These are phyloP conservation scores for Cataglyphis livida DNA, from an alignment of 2,888 invertebrate species.

Conservation along the genomic window DNA sequence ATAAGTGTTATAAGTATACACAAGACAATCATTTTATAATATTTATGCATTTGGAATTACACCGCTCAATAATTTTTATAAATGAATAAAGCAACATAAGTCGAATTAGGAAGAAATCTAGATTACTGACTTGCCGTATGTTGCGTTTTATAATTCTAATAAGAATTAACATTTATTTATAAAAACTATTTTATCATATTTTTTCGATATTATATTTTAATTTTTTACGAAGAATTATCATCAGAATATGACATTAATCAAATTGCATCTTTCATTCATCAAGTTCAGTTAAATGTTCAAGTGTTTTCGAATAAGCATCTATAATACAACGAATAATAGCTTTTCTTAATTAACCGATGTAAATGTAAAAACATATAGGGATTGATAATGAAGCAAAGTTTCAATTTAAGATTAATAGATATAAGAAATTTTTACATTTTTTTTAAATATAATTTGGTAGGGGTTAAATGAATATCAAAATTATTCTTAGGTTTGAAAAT, in stretches of 20 bases:
- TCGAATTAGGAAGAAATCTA: slow-evolving; percentile 10
- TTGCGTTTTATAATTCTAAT: slow-evolving; percentile 18
- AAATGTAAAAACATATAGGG: background rate
- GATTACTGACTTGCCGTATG: slow-evolving; percentile 7
- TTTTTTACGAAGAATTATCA: background rate
- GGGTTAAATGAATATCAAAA: background rate
- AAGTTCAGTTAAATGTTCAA: background rate
- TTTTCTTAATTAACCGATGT: background rate
- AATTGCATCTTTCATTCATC: background rate
- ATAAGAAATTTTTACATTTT: background rate
- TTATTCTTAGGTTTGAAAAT: background rate
- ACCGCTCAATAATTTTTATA: slow-evolving; percentile 39
- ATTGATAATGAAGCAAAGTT: background rate
- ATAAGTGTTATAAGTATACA: slow-evolving; percentile 27
- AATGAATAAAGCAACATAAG: background rate
- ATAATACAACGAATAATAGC: background rate
- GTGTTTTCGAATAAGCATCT: background rate
- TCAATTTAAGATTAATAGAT: background rate
- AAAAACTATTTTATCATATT: background rate
- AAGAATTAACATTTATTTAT: background rate
- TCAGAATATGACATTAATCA: background rate
- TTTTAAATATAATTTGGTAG: background rate
- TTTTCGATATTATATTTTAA: background rate
- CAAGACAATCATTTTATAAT: slow-evolving; percentile 64
- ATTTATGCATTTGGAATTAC: slow-evolving; percentile 1